These are phyloP conservation scores for Ypsolopha scabrella DNA, from an alignment of 2,888 invertebrate species.

Conservation along the genomic window DNA sequence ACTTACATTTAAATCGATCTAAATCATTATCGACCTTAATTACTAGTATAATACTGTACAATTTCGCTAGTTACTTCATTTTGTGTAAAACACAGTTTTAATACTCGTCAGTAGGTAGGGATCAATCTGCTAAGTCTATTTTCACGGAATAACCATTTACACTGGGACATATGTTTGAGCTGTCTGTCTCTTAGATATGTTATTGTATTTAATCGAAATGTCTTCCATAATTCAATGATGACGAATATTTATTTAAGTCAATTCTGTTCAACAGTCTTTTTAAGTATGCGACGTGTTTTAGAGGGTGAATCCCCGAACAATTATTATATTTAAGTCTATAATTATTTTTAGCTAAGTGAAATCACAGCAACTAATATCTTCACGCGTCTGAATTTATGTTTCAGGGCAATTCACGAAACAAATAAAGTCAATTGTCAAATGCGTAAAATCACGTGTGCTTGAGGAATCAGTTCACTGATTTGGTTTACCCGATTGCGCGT, in stretches of 20 bases:
- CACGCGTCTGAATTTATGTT: no score
- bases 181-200: conserved; percentile 12
- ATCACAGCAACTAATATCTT: conserved; percentile 37
- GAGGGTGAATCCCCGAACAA: conserved; percentile 11
- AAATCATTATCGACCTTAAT: conserved; percentile 48
- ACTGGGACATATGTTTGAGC: conserved; percentile 25
- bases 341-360: conserved; percentile 22
- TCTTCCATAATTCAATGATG: neutral
- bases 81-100: conserved; percentile 54
- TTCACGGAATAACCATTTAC: conserved; percentile 21
- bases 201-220: conserved; percentile 19
- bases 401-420: no score
- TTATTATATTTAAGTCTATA: neutral
- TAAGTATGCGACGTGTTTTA: conserved; percentile 31
- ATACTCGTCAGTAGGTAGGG: conserved; percentile 50
- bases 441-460: no score
- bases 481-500: conserved; percentile 14
- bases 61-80: conserved; percentile 60
- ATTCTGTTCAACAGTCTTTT: conserved; percentile 65
- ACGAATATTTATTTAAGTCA: conserved; percentile 43
- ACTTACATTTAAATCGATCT: conserved; percentile 35
- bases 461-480: no score
- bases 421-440: no score
- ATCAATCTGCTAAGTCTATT: conserved; percentile 28
- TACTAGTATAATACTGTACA: conserved; percentile 68